Evolutionary conservation across 2,797 vertebrate genomes (phyloP), one percentile per base, ranked within the genome.

Genomic region (Sciurus vulgaris): DNA sequence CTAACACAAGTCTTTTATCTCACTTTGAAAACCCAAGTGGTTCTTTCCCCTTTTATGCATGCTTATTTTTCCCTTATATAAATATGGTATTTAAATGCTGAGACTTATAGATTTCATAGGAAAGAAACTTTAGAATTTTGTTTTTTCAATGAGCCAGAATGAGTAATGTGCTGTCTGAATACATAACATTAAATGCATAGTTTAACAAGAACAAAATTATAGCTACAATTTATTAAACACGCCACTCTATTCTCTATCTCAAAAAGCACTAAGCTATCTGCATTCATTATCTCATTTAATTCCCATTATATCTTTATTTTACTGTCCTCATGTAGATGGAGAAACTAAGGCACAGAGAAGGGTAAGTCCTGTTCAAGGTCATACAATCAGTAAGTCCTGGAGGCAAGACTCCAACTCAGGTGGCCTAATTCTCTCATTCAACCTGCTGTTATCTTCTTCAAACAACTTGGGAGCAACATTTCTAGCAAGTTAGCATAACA

Each of bases 1-100:
- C 77, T 95, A 84, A 47, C 41, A 84, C 18, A 73, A 2, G 72
- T 72, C 18, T 95, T 94, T 85, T 59, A 85, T 87, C 83, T 93
- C 61, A 63, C 72, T 87, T 87, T 95, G 73, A 73, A 92, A 93
- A 24, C 24, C 30, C 77, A 84, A 92, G n/a, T n/a, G 49, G 33
- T 49, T 44, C 18, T 72, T 92, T 91, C 33, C 3, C 3, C 35
- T 17, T 85, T 86, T 76, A 56, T 24, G n/a, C 28, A 11, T 83
- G 67, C 15, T 69, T 77, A 82, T 87, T 95, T 89, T 54, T 49
- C 4, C 22, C 38, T 74, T 73, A 70, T 18, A 5, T 35, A 51
- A 30, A 61, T 41, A 70, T 44, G 6, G 20, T 26, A 28, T 67
- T 88, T 91, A 87, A 73, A 59, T 89, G 10, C 63, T 65, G 33